A percentile compares a stretch with the other conserved stretches of the same genome.
These are phyloP conservation scores for Hippocampus guttulatus DNA, from an alignment of 2,113 vertebrate genomes.

Conservation along the genomic window DNA sequence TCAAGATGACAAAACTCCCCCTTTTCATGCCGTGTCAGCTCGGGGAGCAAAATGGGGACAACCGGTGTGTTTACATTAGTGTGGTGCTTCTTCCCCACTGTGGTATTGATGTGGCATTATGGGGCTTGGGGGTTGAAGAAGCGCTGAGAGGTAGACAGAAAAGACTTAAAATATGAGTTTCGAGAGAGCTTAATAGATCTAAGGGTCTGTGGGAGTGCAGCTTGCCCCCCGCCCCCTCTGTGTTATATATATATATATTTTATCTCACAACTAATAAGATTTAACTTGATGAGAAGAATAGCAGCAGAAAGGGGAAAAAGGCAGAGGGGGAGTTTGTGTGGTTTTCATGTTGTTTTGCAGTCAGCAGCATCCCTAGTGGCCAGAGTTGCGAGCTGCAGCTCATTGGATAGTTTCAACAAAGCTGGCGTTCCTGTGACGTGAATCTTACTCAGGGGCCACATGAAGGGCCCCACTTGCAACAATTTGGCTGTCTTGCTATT, in stretches of 20 bases:
- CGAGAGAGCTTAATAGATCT: slow-evolving; percentile 60
- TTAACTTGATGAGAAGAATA: slow-evolving; percentile 35
- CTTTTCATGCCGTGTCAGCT: slow-evolving; percentile 65
- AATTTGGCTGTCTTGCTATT: slow-evolving; percentile 34
- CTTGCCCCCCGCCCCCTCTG: slow-evolving; percentile 39
- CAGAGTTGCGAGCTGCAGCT: slow-evolving; percentile 15
- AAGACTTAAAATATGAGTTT: slow-evolving; percentile 43
- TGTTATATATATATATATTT: slow-evolving; percentile 21
- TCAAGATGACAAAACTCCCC: slow-evolving; percentile 67
- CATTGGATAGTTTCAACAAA: slow-evolving; percentile 28
- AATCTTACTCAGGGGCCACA: slow-evolving; percentile 21
- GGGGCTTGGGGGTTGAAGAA: slow-evolving; percentile 58
- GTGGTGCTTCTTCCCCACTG: slow-evolving; percentile 77
- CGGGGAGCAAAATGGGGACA: slow-evolving; percentile 59
- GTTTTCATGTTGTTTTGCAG: slow-evolving; percentile 22
- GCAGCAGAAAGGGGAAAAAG: slow-evolving; percentile 28
- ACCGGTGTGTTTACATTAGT: slow-evolving; percentile 76
- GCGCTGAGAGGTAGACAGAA: slow-evolving; percentile 12
- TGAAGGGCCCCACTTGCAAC: slow-evolving; percentile 52
- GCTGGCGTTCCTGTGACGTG: slow-evolving; percentile 32
- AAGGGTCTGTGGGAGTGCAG: slow-evolving; percentile 36
- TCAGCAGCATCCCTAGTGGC: slow-evolving; percentile 58
- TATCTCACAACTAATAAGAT: slow-evolving; percentile 30
- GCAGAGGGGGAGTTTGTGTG: slow-evolving; percentile 3
- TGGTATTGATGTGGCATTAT: slow-evolving; percentile 77